Evolutionary conservation across 2,113 vertebrate genomes (phyloP).

Genomic region (Lampris megalopsis): DNA sequence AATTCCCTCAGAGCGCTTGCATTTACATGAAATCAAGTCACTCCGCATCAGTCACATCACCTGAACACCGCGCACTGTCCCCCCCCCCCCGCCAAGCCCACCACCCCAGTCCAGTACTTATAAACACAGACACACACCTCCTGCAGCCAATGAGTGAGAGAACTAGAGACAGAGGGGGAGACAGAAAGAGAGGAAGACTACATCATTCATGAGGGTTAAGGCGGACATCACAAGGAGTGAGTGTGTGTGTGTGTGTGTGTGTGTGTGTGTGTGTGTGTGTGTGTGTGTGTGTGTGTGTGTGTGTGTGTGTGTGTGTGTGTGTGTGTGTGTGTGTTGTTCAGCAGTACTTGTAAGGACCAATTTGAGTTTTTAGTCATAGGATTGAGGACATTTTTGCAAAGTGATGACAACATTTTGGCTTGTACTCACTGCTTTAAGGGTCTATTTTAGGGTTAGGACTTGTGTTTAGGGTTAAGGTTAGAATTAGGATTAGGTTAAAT

Average conservation of each 20-base stretch:
- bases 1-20: conserved; percentile 93
- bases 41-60: conserved; percentile 90
- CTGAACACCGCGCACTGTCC: conserved; percentile 79
- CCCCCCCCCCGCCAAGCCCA: conserved; percentile 15
- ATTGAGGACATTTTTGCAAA: too few relatives aligned
- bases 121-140: conserved; percentile 52
- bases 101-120: neutral
- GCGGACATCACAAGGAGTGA: conserved; percentile 62
- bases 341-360: too few relatives aligned
- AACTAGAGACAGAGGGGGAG: conserved; percentile 10
- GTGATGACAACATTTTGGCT: too few relatives aligned
- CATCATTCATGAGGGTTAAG: conserved; percentile 81
- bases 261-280: too few relatives aligned
- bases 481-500: too few relatives aligned
- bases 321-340: too few relatives aligned
- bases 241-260: conserved; percentile 35
- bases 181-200: conserved; percentile 32
- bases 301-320: too few relatives aligned
- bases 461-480: too few relatives aligned
- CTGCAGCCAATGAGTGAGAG: conserved; percentile 52
- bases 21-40: conserved; percentile 94
- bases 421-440: too few relatives aligned
- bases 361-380: too few relatives aligned
- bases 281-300: too few relatives aligned
- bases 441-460: too few relatives aligned